Evolutionary conservation across 2,113 vertebrate species (phyloP), one percentile per base, ranked within the genome.

Genomic region (Rhinoptilus africanus): DNA sequence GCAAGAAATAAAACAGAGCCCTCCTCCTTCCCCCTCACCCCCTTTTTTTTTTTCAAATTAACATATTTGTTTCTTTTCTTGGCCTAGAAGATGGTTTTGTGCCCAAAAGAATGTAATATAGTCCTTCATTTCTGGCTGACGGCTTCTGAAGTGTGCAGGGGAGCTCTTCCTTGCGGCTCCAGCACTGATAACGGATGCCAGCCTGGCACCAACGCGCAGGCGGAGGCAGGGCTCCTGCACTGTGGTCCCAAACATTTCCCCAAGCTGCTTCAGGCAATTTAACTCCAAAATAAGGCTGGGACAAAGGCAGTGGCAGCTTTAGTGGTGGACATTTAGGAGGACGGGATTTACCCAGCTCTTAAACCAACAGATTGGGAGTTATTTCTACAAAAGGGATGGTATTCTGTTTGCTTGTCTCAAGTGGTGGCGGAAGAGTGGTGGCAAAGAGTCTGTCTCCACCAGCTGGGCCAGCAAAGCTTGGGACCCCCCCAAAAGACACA

Each of bases 1-100:
- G 82, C 90, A 93, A 73, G 85, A 95, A 95, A 93, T 92, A 73
- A 94, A 96, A 6, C 59, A 50, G 18, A 90, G 37, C 39, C 43
- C 27, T 89, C 28, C 15, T 45, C 28, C 57, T 19, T 20, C 48
- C 63, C 18, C 39, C 24, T 35, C 22, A 18, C 19, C 5, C 28
- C 13, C 3, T 6, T 51, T 72, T 37, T 45, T 60, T 82, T 76
- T 39, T 45, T 67, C 8, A 3, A 39, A 91, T 89, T 95, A 62
- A 48, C 77, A 67, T 76, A 90, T 88, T 80, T 86, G 23, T 92
- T 96, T 90, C 92, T 41, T 88, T 90, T 92, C 82, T 47, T 66
- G 82, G 71, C 50, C 78, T 69, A 27, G 73, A 67, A 93, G 72
- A 93, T 77, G 75, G 48, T 30, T 94, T 71, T 80, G 63, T 95